Percentiles rank a stretch among this genome's conserved stretches.
Evolutionary conservation across 1,140 invertebrate species (phyloP).

Genomic region (Papilio glaucus): DNA sequence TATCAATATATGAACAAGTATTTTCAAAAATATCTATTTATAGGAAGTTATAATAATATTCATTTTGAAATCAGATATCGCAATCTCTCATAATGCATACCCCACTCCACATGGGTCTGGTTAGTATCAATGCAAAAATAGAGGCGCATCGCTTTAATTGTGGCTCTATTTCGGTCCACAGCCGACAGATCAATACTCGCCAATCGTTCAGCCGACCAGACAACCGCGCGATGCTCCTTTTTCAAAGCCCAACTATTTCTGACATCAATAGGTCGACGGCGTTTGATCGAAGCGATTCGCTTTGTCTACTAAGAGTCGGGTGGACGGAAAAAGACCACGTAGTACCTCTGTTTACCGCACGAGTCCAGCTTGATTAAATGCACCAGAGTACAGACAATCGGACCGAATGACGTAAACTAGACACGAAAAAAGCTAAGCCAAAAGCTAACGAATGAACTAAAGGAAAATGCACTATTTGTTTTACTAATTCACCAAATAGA

Average conservation of each 20-base stretch:
- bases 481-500: not conserved
- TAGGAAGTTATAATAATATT: not conserved
- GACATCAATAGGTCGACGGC: not conserved
- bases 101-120: not conserved
- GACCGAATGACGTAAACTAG: not conserved
- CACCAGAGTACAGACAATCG: not conserved
- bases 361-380: constrained; percentile 3
- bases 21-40: too few relatives aligned
- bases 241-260: constrained; percentile 25
- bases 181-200: constrained; percentile 11
- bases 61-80: not conserved
- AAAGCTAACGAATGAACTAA: not conserved
- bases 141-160: constrained; percentile 32
- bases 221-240: not conserved
- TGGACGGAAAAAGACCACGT: not conserved
- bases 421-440: not conserved
- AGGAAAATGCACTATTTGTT: not conserved
- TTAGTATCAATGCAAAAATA: constrained; percentile 35
- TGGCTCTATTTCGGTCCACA: constrained; percentile 15
- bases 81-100: not conserved
- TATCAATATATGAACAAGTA: too few relatives aligned
- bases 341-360: constrained; percentile 1
- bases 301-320: not conserved
- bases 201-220: not conserved
- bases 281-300: constrained; percentile 18